These are phyloP conservation scores for Aepyceros melampus DNA, from an alignment of 2,113 vertebrate species.

Conservation along the genomic window DNA sequence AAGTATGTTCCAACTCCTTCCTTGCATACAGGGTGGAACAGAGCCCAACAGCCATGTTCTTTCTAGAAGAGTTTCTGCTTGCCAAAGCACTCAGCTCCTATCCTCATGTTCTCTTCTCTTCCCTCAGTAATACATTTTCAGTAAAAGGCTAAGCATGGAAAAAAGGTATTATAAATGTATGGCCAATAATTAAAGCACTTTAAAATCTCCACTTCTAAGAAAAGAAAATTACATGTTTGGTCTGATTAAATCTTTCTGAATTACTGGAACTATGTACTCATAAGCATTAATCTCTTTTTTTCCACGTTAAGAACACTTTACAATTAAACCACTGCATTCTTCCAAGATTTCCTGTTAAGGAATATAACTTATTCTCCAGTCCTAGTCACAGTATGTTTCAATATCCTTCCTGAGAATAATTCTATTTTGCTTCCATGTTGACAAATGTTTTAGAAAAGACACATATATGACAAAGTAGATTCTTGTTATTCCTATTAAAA, in stretches of 20 bases:
- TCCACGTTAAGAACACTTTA: neutral
- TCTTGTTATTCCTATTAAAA: neutral
- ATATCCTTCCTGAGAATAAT: neutral
- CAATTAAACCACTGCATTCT: constrained; percentile 25
- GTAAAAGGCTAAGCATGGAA: neutral
- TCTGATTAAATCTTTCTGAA: constrained; percentile 54
- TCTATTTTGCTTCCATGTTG: constrained; percentile 5
- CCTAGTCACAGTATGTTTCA: neutral
- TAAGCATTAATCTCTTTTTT: constrained; percentile 30
- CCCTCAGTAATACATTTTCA: constrained; percentile 17
- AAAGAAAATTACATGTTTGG: constrained; percentile 31
- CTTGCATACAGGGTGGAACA: neutral
- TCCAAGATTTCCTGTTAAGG: constrained; percentile 12
- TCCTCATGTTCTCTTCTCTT: neutral
- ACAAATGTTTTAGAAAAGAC: constrained; percentile 10
- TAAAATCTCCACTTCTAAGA: constrained; percentile 2
- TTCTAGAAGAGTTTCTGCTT: neutral
- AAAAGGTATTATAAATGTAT: neutral
- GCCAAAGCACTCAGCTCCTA: neutral
- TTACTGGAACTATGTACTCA: constrained; percentile 23
- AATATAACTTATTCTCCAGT: constrained; percentile 12
- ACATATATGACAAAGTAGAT: neutral
- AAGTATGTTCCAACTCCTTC: neutral
- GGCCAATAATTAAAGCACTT: constrained; percentile 49
- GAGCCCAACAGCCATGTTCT: neutral